Conservation (phyloP, 2,888 invertebrate genomes). For the Hypselothyrea guttata region DNA sequence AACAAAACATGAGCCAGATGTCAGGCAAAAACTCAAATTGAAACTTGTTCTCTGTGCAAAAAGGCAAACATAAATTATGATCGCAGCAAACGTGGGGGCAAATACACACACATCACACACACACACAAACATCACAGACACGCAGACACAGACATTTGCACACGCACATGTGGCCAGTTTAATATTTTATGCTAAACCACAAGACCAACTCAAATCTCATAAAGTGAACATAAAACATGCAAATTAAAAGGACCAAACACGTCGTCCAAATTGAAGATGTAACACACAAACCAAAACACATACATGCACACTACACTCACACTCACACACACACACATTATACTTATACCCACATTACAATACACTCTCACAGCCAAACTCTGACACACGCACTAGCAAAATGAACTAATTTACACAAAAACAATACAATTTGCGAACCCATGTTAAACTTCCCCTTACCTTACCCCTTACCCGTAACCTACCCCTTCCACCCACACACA, state of each 20-base stretch:
- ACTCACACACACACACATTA: slow-evolving; percentile 7
- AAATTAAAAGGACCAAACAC: slow-evolving; percentile 78
- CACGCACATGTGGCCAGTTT: slow-evolving; percentile 60
- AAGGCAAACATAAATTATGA: slow-evolving; percentile 65
- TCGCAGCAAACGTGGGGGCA: slow-evolving; percentile 67
- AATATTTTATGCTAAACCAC: slow-evolving; percentile 75
- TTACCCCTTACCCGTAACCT: neutral
- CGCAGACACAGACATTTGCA: slow-evolving; percentile 3
- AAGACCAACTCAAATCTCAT: slow-evolving; percentile 73
- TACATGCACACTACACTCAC: slow-evolving; percentile 27
- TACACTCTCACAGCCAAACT: neutral
- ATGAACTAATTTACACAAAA: slow-evolving; percentile 75
- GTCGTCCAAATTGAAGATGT: slow-evolving; percentile 56
- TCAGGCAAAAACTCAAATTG: slow-evolving; percentile 67
- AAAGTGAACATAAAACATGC: slow-evolving; percentile 79
- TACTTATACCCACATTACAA: neutral
- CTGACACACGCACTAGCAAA: slow-evolving; percentile 28
- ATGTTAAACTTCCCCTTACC: slow-evolving; percentile 39
- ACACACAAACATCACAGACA: slow-evolving; percentile 6
- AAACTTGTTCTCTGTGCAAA: slow-evolving; percentile 48
- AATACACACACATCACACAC: too few relatives aligned
- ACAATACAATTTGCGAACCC: slow-evolving; percentile 76
- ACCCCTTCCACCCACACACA: neutral
- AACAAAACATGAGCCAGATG: slow-evolving; percentile 46
- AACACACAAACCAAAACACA: slow-evolving; percentile 21